phyloP scores from a whole-genome alignment of 64 coral and sea anemone genomes.

The Stichodactyla mertensii region DNA sequence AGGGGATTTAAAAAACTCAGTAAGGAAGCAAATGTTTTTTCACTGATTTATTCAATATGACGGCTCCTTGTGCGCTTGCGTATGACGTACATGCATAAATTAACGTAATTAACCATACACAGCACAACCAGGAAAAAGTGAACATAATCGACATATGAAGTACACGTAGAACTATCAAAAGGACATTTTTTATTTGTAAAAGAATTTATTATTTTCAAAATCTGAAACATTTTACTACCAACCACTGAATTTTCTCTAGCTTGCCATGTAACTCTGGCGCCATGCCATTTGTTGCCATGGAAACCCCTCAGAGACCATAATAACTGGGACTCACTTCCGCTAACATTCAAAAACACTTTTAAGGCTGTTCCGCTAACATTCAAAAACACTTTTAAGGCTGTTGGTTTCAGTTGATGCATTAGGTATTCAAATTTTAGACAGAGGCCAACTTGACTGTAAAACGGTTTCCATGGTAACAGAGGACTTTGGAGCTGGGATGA shows the following conservation, averaged over 20 bases:
- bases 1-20: neutral
- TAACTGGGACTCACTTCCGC: neutral
- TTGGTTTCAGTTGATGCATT: slow-evolving; percentile 12
- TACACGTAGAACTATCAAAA: too few relatives aligned
- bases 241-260: slow-evolving; percentile 26
- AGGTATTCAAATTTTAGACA: slow-evolving; percentile 43
- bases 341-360: slow-evolving; percentile 8
- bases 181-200: too few relatives aligned
- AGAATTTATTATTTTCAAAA: too few relatives aligned
- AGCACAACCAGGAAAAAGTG: too few relatives aligned
- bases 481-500: slow-evolving; percentile 19
- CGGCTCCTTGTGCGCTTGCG: too few relatives aligned
- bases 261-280: neutral
- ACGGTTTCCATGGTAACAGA: slow-evolving; percentile 39
- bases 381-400: slow-evolving; percentile 23
- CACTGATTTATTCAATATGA: too few relatives aligned
- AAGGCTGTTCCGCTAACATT: neutral
- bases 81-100: too few relatives aligned
- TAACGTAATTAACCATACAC: neutral
- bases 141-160: too few relatives aligned
- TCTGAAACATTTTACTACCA: neutral
- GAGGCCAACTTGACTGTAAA: slow-evolving; percentile 38
- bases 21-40: neutral
- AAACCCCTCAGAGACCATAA: slow-evolving; percentile 50
- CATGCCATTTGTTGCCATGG: slow-evolving; percentile 39